Base-by-base conservation (phyloP, 2,113 vertebrate genomes). In the Eira barbara region DNA sequence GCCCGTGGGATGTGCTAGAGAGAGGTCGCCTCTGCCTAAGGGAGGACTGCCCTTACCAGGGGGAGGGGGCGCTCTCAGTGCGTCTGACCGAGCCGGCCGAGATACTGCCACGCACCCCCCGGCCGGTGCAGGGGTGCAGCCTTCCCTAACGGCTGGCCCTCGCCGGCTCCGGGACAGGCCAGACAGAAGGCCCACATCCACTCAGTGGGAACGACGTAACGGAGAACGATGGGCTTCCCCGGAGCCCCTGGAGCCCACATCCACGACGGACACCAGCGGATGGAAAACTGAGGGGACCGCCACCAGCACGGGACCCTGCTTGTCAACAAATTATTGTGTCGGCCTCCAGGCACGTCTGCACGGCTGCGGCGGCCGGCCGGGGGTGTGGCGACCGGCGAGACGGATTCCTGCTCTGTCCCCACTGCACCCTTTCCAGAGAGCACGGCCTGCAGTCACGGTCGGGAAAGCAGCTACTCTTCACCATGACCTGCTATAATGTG, bases 11-110 rank as follows among this genome's bases (percentile, higher is more conserved):
- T 20, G n/a, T 69, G 67, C 67, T 67, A 8, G 13, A 15, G 29
- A 6, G 13, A 14, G 63, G 6, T 31, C 63, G 6, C 63, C 63
- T 65, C 27, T 23, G 20, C 23, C 57, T 9, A 10, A 25, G 57
- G 57, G 8, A 59, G 57, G 34, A 20, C 34, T 1, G 67, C 18
- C 31, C 34, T 9, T 10, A 10, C 67, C 3, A 6, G 8, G 34
- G 7, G 65, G 31, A 7, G 7, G 34, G 65, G 1, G 65, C 2
- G 3, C 31, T 17, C 29, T 17, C 65, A 0, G 65, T 0, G 4
- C 8, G 4, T 21, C 67, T 9, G 18, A 4, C 67, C 15, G 8
- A 20, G 34, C 34, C 3, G 25, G 59, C 23, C 10, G 59, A 59
- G 18, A 15, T 1, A 34, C 13, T 6, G 63, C 63, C 6, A 31